Conservation (phyloP, 2,888 invertebrate species). For the Axea sp. region DNA sequence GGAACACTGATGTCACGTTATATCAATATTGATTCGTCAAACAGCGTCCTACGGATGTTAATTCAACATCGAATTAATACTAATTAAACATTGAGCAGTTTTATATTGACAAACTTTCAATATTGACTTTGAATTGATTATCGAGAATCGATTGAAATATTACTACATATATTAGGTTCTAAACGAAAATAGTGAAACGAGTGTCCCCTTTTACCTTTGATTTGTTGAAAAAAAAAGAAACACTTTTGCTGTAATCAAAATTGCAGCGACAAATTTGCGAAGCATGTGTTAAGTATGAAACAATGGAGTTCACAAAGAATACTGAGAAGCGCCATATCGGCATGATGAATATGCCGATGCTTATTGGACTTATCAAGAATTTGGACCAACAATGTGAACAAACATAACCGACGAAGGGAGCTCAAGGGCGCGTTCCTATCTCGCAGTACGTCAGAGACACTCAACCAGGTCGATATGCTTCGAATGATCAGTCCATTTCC, state of each 20-base stretch:
- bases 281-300: slow-evolving; percentile 3
- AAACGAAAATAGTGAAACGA: no score
- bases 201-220: no score
- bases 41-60: slow-evolving; percentile 20
- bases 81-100: slow-evolving; percentile 54
- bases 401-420: slow-evolving; percentile 51
- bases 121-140: slow-evolving; percentile 31
- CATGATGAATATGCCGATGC: slow-evolving; percentile 45
- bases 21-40: slow-evolving; percentile 36
- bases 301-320: slow-evolving; percentile 12
- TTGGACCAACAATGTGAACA: slow-evolving; percentile 54
- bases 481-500: slow-evolving; percentile 74
- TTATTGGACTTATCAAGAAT: slow-evolving; percentile 59
- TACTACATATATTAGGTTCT: background rate
- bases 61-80: slow-evolving; percentile 40
- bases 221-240: no score
- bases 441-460: slow-evolving; percentile 66
- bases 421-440: slow-evolving; percentile 60
- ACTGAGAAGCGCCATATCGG: slow-evolving; percentile 5
- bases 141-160: slow-evolving; percentile 11
- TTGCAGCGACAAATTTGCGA: no score
- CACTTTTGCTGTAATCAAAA: no score
- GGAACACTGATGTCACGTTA: slow-evolving; percentile 40
- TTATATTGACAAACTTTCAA: slow-evolving; percentile 38
- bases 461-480: slow-evolving; percentile 61